Conservation (phyloP, 2,888 invertebrate genomes). For the Gymnoscelis rufifasciata region DNA sequence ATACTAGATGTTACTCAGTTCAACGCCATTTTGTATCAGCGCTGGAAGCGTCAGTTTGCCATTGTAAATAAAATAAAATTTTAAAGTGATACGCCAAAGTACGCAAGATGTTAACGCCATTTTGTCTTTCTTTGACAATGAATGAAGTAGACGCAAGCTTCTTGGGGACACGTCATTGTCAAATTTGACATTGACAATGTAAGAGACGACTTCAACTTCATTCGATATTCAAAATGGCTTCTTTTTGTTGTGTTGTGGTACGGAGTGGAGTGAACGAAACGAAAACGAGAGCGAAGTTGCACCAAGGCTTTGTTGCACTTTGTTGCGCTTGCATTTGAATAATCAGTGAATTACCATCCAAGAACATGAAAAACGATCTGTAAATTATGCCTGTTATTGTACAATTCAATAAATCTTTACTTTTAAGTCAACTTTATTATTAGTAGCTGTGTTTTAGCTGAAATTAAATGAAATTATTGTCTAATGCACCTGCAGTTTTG, state of each 20-base stretch:
- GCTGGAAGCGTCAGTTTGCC: too few species aligned
- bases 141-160: too few species aligned
- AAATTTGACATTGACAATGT: background rate
- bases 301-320: slow-evolving; percentile 1
- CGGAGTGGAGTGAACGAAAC: too few species aligned
- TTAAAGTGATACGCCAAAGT: too few species aligned
- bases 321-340: slow-evolving; percentile 2
- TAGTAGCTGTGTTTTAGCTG: too few species aligned
- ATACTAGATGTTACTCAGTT: too few species aligned
- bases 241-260: background rate
- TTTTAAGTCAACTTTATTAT: too few species aligned
- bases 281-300: background rate
- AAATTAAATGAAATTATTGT: background rate
- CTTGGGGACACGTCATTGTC: too few species aligned
- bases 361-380: background rate
- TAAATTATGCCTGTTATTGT: background rate
- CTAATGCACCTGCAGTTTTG: slow-evolving; percentile 3
- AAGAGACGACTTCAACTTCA: background rate
- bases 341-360: background rate
- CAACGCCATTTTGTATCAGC: too few species aligned
- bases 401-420: background rate
- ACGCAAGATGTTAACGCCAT: too few species aligned
- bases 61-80: too few species aligned
- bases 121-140: too few species aligned
- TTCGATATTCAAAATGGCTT: background rate